Evolutionary conservation across 2,113 vertebrate genomes (phyloP).

Genomic region (Sialia sialis): DNA sequence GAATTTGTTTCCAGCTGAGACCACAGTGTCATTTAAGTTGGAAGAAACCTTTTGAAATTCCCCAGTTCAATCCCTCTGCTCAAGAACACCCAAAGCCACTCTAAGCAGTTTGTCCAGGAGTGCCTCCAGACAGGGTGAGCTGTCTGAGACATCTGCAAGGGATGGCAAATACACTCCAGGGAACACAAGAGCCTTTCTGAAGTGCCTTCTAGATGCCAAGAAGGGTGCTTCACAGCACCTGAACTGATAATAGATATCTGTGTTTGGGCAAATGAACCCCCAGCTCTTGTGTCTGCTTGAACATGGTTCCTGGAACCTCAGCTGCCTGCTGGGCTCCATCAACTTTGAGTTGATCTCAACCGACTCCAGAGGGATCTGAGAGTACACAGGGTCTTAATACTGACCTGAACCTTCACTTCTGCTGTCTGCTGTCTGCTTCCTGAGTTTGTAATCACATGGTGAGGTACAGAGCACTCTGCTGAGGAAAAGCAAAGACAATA

Average conservation of each 20-base stretch:
- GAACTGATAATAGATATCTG: neutral
- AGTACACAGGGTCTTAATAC: neutral
- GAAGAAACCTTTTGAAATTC: neutral
- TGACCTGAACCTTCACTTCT: neutral
- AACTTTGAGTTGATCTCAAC: neutral
- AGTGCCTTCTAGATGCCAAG: neutral
- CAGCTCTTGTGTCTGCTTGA: neutral
- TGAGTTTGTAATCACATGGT: neutral
- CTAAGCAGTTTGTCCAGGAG: neutral
- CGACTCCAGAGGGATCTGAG: neutral
- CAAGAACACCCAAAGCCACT: neutral
- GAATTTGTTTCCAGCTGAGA: neutral
- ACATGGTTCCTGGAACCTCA: neutral
- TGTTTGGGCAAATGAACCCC: neutral
- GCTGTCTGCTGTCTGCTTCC: neutral
- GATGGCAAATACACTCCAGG: neutral
- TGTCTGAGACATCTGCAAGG: neutral
- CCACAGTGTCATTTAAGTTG: neutral
- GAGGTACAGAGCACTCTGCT: neutral
- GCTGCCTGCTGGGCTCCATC: neutral
- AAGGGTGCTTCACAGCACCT: neutral
- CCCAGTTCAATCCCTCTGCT: neutral
- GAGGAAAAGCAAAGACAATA: neutral
- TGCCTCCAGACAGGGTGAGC: neutral
- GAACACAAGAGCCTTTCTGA: neutral